Evolutionary conservation across 1,140 invertebrate species (phyloP), one percentile per base, ranked within the genome.

Genomic region (Stratiolaelaps scimitus): DNA sequence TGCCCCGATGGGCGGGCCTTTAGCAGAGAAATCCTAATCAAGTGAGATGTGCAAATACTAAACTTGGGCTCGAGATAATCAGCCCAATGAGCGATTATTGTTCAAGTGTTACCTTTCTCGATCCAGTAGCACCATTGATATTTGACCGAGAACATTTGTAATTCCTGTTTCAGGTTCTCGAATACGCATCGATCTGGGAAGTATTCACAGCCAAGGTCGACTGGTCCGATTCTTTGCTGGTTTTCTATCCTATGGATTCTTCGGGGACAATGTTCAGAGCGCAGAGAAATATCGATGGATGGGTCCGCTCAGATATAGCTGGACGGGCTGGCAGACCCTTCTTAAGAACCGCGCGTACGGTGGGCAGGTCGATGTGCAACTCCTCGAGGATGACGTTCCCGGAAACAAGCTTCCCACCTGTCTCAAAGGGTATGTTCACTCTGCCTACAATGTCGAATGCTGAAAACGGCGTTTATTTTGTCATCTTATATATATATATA

Each of bases 271-370:
- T 28, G 80, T 91, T 1, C 78, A 81, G 65, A 84, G 88, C 68
- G 90, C 87, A 72, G 90, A 92, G 71, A 82, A 83, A 56, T 84
- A 86, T 70, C 78, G 89, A 13, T 92, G 87, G 85, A 85, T 93
- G 83, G 89, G 89, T 43, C 88, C 89, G n/a, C 81, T 82, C 67
- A 76, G 89, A 69, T 92, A 92, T 73, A 84, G 89, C 72, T 88
- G 84, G 76, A 84, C 85, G 60, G 86, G 85, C 84, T 72, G 72
- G 71, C 29, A 64, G 44, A 47, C 53, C 43, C 45, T 48, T 13
- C 20, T 60, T 26, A 60, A 60, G 23, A 74, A 75, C 67, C 67
- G 70, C 17, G 70, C 72, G 6, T 75, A 75, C 60, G 68, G 72
- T 45, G 74, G 74, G 1, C 69, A 67, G 23, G 26, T 60, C 2